These are phyloP conservation scores for Pollachius pollachius DNA, from an alignment of 2,113 vertebrate species.

Conservation along the genomic window DNA sequence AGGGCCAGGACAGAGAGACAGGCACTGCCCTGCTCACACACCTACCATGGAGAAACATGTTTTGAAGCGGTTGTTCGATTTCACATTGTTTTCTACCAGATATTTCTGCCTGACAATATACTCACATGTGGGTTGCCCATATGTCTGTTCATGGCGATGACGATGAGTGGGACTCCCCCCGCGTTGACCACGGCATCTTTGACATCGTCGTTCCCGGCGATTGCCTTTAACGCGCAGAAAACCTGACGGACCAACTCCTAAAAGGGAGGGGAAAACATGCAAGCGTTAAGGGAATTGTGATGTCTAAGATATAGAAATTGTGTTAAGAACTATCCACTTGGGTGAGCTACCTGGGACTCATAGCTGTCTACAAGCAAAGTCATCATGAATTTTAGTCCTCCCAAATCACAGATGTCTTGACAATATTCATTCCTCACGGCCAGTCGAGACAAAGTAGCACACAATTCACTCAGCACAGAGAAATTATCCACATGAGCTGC, in stretches of 20 bases:
- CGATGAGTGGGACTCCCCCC: conserved; percentile 82
- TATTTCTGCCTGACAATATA: conserved; percentile 5
- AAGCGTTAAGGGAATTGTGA: not conserved
- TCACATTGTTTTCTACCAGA: not conserved
- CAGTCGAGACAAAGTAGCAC: conserved; percentile 84
- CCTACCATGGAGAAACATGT: conserved; percentile 74
- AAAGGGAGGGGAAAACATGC: not conserved
- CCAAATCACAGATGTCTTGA: conserved; percentile 91
- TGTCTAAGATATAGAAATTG: not conserved
- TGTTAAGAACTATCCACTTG: not conserved
- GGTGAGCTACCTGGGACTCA: conserved; percentile 78
- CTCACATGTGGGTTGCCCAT: conserved; percentile 74
- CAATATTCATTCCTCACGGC: conserved; percentile 95
- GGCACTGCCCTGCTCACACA: conserved; percentile 91
- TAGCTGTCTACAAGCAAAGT: conserved; percentile 80
- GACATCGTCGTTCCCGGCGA: conserved; percentile 92
- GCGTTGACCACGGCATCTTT: conserved; percentile 85
- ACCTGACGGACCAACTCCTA: conserved; percentile 92
- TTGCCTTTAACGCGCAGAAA: conserved; percentile 79
- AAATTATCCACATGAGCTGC: conserved; percentile 78
- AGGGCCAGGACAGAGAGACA: conserved; percentile 85
- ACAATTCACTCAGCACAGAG: conserved; percentile 84
- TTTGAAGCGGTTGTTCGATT: not conserved
- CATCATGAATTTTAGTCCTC: conserved; percentile 86
- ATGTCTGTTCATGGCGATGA: conserved; percentile 86